Evolutionary conservation across 1,140 invertebrate species (phyloP).

Genomic region (Stenopsyche tienmushanensis): DNA sequence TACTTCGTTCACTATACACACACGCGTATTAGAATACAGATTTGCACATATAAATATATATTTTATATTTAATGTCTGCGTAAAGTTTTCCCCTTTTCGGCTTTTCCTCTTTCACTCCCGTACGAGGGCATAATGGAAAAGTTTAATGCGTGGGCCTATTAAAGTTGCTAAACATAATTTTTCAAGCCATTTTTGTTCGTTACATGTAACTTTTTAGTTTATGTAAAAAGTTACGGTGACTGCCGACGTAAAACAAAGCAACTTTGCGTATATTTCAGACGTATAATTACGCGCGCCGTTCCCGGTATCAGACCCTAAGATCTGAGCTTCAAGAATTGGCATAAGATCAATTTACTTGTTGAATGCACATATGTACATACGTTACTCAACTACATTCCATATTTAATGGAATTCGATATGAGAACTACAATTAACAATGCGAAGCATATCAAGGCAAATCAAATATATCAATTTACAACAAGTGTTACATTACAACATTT

Average conservation of each 20-base stretch:
- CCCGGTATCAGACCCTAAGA: neutral
- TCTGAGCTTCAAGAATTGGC: no score
- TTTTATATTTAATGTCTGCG: conserved; percentile 29
- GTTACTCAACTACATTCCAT: no score
- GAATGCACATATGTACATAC: no score
- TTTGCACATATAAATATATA: neutral
- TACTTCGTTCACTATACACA: no score
- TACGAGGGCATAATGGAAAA: conserved; percentile 26
- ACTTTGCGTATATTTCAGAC: conserved; percentile 1
- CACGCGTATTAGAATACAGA: neutral
- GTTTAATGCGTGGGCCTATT: conserved; percentile 31
- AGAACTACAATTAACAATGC: no score
- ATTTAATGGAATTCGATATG: no score
- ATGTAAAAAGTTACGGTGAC: conserved; percentile 20
- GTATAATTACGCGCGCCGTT: neutral
- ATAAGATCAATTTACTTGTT: no score
- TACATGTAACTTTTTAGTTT: conserved; percentile 27
- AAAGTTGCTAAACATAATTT: conserved; percentile 32
- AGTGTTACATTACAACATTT: no score
- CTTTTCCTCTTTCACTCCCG: conserved; percentile 28
- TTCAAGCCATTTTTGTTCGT: conserved; percentile 33
- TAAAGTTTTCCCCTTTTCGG: conserved; percentile 29
- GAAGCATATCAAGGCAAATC: no score
- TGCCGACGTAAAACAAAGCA: neutral
- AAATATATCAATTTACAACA: no score